A percentile compares a stretch with the other conserved stretches of the same genome.
Evolutionary conservation across 2,888 invertebrate species (phyloP).

Genomic region (Platynereis dumerilii): DNA sequence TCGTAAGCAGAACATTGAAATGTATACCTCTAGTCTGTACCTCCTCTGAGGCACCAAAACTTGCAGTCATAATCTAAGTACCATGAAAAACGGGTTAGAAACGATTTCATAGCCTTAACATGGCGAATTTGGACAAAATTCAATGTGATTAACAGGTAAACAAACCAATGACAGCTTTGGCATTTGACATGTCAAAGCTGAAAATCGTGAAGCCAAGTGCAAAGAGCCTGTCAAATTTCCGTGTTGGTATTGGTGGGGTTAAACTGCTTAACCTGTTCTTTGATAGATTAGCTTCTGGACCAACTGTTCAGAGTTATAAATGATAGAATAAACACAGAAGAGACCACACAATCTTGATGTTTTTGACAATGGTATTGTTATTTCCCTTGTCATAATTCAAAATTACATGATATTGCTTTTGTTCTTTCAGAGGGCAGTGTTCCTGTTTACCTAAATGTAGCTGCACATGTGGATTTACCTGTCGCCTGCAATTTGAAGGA

Average conservation of each 20-base stretch:
- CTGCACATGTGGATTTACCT: too few species aligned
- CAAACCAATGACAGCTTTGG: neutral
- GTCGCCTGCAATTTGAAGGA: too few species aligned
- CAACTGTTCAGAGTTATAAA: neutral
- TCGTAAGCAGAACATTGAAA: constrained; percentile 14
- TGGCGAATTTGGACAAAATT: too few species aligned
- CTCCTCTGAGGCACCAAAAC: neutral
- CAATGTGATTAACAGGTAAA: too few species aligned
- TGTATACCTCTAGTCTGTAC: constrained; percentile 5
- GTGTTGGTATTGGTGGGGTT: neutral
- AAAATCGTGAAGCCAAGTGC: too few species aligned
- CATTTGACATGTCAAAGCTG: constrained; percentile 3
- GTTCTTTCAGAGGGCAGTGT: too few species aligned
- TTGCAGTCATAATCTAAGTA: too few species aligned
- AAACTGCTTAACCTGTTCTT: neutral
- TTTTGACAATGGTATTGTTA: neutral
- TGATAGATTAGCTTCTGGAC: neutral
- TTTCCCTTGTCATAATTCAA: neutral
- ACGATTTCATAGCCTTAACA: too few species aligned
- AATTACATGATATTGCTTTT: too few species aligned
- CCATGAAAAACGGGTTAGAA: too few species aligned
- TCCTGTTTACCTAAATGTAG: too few species aligned
- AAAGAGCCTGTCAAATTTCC: neutral
- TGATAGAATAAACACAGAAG: neutral
- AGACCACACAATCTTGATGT: constrained; percentile 7